phyloP scores from a whole-genome alignment of 2,113 vertebrate genomes.

The Zeus faber region DNA sequence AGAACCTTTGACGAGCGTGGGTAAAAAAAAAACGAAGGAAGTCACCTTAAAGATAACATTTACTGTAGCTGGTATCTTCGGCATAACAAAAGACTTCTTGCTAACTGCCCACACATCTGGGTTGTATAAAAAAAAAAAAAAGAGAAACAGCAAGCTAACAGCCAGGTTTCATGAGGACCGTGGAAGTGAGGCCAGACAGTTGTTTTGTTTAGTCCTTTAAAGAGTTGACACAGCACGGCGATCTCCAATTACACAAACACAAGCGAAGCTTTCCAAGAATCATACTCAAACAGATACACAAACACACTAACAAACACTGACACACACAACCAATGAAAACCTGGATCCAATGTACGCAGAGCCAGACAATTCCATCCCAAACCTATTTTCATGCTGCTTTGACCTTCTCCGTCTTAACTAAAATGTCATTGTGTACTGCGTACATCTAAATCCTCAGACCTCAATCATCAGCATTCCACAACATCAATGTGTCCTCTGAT shows the following conservation, averaged over 20 bases:
- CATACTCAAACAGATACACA: background rate
- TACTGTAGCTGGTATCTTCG: background rate
- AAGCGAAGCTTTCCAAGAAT: background rate
- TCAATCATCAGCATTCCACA: background rate
- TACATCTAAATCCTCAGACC: background rate
- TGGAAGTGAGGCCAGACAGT: background rate
- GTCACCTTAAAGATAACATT: background rate
- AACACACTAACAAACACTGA: constrained; percentile 12
- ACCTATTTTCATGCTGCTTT: too few relatives aligned
- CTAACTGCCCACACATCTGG: constrained; percentile 14
- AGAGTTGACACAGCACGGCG: background rate
- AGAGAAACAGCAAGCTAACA: background rate
- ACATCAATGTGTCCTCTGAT: background rate
- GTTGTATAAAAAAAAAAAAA: background rate
- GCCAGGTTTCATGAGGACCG: background rate
- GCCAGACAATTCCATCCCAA: too few relatives aligned
- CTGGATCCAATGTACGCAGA: too few relatives aligned
- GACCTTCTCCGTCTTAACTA: too few relatives aligned
- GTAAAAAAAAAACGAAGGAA: constrained; percentile 1
- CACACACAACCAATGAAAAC: too few relatives aligned
- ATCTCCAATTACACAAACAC: background rate
- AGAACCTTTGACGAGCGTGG: background rate
- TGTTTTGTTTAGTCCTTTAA: constrained; percentile 17
- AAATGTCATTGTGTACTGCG: too few relatives aligned
- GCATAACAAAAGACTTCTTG: constrained; percentile 10